These are phyloP conservation scores for Enteromius anoplus DNA, from an alignment of 2,797 vertebrate genomes.

Conservation along the genomic window DNA sequence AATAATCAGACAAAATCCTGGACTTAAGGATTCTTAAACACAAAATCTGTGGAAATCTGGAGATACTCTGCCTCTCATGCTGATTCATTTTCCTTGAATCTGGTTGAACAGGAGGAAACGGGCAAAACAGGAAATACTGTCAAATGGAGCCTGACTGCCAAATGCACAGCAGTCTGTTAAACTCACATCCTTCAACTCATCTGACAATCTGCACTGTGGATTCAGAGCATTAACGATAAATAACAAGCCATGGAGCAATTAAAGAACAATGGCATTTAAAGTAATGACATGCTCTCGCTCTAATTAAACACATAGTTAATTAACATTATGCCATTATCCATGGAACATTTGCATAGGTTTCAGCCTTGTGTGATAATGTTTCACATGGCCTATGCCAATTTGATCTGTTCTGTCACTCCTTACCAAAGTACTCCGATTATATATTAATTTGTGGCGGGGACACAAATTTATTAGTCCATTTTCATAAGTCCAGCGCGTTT, in stretches of 20 bases:
- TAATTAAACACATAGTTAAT: slow-evolving; percentile 42
- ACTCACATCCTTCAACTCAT: slow-evolving; percentile 48
- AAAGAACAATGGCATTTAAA: slow-evolving; percentile 65
- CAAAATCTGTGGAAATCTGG: slow-evolving; percentile 48
- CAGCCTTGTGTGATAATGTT: background rate
- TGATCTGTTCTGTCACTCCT: background rate
- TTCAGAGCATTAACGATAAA: slow-evolving; percentile 68
- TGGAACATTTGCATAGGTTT: slow-evolving; percentile 16
- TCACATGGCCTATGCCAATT: background rate
- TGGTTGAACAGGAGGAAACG: slow-evolving; percentile 58
- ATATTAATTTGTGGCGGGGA: too few relatives aligned
- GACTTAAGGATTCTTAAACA: background rate
- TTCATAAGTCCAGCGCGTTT: too few relatives aligned
- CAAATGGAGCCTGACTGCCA: slow-evolving; percentile 69
- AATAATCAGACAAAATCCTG: background rate
- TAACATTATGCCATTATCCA: slow-evolving; percentile 38
- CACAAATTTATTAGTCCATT: too few relatives aligned
- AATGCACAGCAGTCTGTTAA: slow-evolving; percentile 63
- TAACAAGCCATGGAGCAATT: slow-evolving; percentile 62
- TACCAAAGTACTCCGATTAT: too few relatives aligned
- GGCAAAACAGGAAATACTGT: slow-evolving; percentile 66
- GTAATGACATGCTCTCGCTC: slow-evolving; percentile 25
- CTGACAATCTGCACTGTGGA: slow-evolving; percentile 55
- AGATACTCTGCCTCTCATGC: slow-evolving; percentile 59
- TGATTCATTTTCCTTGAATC: background rate